phyloP scores from a whole-genome alignment of 1,140 invertebrate species.

The Megalonaias nervosa region DNA sequence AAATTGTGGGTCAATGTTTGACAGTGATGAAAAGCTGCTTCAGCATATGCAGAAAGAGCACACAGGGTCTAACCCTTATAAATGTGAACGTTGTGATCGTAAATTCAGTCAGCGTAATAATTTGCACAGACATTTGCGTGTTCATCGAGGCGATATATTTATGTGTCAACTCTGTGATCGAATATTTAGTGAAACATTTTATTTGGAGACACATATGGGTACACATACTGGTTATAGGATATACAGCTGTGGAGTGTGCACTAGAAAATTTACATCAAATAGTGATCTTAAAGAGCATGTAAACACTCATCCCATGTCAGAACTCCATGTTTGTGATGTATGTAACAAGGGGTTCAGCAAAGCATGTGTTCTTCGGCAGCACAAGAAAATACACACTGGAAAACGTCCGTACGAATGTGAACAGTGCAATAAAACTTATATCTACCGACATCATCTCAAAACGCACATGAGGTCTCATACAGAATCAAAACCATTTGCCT shows the following conservation, averaged over 20 bases:
- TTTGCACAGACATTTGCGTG: constrained; percentile 83
- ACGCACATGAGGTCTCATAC: constrained; percentile 88
- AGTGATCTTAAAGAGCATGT: constrained; percentile 46
- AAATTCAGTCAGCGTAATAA: constrained; percentile 93
- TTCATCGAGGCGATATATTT: constrained; percentile 86
- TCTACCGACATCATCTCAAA: constrained; percentile 88
- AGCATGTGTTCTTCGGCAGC: constrained; percentile 44
- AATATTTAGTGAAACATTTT: constrained; percentile 48
- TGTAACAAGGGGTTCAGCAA: constrained; percentile 52
- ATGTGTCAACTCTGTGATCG: constrained; percentile 83
- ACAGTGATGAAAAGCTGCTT: constrained; percentile 35
- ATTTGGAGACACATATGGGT: constrained; percentile 49
- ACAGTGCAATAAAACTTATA: constrained; percentile 91
- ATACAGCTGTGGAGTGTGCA: constrained; percentile 50
- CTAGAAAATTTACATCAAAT: constrained; percentile 30
- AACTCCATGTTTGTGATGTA: constrained; percentile 45
- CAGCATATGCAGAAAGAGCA: constrained; percentile 51
- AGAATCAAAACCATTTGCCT: constrained; percentile 83
- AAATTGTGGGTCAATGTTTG: constrained; percentile 28
- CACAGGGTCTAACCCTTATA: constrained; percentile 61
- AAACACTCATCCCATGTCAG: constrained; percentile 41
- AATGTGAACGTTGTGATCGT: constrained; percentile 86
- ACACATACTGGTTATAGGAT: constrained; percentile 50
- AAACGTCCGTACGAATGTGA: constrained; percentile 74
- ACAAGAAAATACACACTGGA: constrained; percentile 57